phyloP scores from a whole-genome alignment of 2,113 vertebrate genomes.

The Prunella fulvescens region DNA sequence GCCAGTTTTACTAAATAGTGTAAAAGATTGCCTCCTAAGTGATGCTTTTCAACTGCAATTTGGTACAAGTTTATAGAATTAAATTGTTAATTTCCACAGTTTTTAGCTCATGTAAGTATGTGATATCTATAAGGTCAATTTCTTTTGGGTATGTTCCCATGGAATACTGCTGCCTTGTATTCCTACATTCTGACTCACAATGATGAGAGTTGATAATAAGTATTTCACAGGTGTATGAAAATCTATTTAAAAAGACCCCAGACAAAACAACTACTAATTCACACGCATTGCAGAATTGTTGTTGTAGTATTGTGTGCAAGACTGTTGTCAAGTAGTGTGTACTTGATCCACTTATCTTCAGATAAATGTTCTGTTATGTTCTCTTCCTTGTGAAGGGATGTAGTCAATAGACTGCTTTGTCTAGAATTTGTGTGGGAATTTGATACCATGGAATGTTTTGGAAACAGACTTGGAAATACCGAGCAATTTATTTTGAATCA shows the following conservation, averaged over 20 bases:
- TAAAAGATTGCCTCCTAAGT: not conserved
- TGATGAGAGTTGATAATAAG: not conserved
- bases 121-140: rapidly evolving
- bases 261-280: not conserved
- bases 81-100: not conserved
- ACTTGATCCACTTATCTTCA: not conserved
- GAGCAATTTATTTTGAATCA: not conserved
- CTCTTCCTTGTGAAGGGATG: not conserved
- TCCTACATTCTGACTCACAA: not conserved
- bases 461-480: not conserved
- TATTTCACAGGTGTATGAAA: not conserved
- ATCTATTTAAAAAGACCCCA: not conserved
- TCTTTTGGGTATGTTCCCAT: not conserved
- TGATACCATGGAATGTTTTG: not conserved
- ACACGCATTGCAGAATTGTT: not conserved
- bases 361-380: not conserved
- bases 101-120: not conserved
- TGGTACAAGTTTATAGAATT: not conserved
- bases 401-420: not conserved
- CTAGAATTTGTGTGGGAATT: not conserved
- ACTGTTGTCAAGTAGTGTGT: not conserved
- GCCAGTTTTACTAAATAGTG: not conserved
- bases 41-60: not conserved
- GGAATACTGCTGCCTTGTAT: not conserved
- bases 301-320: not conserved